phyloP scores from a whole-genome alignment of 64 coral and sea anemone species.

The Catalaphyllia jardinei region DNA sequence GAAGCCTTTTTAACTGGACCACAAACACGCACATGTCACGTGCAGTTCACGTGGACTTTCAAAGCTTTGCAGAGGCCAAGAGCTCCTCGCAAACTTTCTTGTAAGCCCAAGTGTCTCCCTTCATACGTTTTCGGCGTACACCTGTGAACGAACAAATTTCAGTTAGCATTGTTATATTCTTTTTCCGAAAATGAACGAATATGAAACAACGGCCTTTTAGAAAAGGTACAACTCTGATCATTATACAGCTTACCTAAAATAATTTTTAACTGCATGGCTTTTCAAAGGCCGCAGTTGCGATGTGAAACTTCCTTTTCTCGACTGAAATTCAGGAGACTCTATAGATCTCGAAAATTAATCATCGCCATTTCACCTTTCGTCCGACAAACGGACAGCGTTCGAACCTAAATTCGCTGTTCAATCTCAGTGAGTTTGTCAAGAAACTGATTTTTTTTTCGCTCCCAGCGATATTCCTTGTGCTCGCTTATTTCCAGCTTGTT shows the following conservation, averaged over 20 bases:
- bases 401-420: too few species aligned
- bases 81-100: slow-evolving; percentile 97
- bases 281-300: background rate
- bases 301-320: too few species aligned
- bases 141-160: slow-evolving; percentile 38
- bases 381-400: too few species aligned
- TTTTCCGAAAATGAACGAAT: background rate
- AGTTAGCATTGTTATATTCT: background rate
- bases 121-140: slow-evolving; percentile 92
- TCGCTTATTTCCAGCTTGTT: background rate
- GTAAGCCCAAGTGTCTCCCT: slow-evolving; percentile 99
- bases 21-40: too few species aligned
- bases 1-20: background rate
- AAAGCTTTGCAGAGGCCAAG: slow-evolving; percentile 81
- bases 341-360: background rate
- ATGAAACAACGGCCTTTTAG: too few species aligned
- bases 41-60: background rate
- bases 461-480: too few species aligned
- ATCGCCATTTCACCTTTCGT: too few species aligned
- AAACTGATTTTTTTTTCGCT: too few species aligned
- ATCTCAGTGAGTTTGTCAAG: too few species aligned
- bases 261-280: background rate
- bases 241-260: background rate
- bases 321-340: background rate
- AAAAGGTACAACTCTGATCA: background rate